Conservation (phyloP, 2,888 invertebrate genomes). For the Lepetodrilus schrolli region DNA sequence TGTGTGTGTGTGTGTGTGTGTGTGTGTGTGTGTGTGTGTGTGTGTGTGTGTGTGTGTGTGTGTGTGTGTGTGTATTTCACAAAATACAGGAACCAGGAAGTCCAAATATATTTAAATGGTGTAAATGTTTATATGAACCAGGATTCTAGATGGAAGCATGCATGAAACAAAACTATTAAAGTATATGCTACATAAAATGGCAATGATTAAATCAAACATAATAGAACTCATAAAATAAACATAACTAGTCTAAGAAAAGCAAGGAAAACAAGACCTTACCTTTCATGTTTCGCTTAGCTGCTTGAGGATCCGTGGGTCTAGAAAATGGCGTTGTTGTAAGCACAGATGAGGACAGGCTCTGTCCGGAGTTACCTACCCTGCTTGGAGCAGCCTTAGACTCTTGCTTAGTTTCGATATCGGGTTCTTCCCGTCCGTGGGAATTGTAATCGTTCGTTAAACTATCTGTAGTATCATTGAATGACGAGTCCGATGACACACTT, state of each 20-base stretch:
- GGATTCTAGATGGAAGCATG: no score
- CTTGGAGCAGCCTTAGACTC: slow-evolving; percentile 2
- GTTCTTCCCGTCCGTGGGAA: slow-evolving; percentile 4
- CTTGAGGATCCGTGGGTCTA: background rate
- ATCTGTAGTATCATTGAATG: background rate
- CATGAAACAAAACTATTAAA: no score
- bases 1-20: no score
- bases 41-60: no score
- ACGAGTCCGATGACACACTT: background rate
- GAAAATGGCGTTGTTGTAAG: slow-evolving; percentile 8
- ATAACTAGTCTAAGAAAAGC: no score
- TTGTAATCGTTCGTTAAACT: background rate
- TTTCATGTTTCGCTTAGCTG: background rate
- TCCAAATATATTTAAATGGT: no score
- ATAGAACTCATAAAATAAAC: no score
- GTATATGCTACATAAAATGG: background rate
- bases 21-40: no score
- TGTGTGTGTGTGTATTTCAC: no score
- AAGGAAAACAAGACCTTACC: slow-evolving; percentile 24
- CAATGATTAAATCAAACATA: background rate
- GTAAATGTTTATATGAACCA: no score
- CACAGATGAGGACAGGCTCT: slow-evolving; percentile 25
- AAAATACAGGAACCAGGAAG: no score
- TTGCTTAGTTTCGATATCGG: background rate
- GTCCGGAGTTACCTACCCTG: slow-evolving; percentile 27